These are phyloP conservation scores for Mesorhabditis spiculigera DNA, from an alignment of 2,888 invertebrate species.

Conservation along the genomic window DNA sequence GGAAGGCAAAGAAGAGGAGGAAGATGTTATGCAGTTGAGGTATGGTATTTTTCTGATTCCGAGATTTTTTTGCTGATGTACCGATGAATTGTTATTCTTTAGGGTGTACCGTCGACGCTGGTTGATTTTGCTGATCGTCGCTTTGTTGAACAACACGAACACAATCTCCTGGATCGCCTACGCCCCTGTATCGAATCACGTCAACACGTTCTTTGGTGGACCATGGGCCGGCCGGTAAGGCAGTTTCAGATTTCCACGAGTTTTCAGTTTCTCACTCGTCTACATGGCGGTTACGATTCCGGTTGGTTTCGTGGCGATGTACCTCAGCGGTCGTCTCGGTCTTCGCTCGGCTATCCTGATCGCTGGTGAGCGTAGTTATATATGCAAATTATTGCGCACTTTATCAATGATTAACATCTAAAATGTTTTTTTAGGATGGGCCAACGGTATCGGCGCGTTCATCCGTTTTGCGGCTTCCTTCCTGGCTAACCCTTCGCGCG, in stretches of 20 bases:
- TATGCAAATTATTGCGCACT: background rate
- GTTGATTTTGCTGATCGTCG: conserved; percentile 52
- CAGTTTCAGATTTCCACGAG: background rate
- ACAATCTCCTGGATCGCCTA: conserved; percentile 62
- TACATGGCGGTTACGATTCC: conserved; percentile 62
- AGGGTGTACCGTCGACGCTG: conserved; percentile 53
- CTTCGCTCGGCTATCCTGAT: conserved; percentile 52
- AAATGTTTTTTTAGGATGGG: conserved; percentile 51
- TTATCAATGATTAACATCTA: background rate
- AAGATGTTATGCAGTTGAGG: conserved; percentile 1
- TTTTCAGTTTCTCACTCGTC: conserved; percentile 59
- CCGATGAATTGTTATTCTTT: background rate
- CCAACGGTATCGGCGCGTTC: conserved; percentile 61
- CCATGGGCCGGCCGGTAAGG: conserved; percentile 34
- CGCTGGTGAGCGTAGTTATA: conserved; percentile 53
- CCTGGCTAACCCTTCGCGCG: conserved; percentile 36
- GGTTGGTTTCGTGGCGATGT: conserved; percentile 62
- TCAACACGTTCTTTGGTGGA: conserved; percentile 60
- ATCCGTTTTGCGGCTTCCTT: conserved; percentile 57
- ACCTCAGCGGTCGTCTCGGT: conserved; percentile 55
- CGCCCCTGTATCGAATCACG: conserved; percentile 62
- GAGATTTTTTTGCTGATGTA: no score
- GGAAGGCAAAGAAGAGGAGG: background rate
- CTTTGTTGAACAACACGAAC: conserved; percentile 56
- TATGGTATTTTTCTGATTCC: background rate